A percentile compares a stretch with the other conserved stretches of the same genome.
phyloP scores from a whole-genome alignment of 1,140 invertebrate genomes.

The Fopius arisanus region DNA sequence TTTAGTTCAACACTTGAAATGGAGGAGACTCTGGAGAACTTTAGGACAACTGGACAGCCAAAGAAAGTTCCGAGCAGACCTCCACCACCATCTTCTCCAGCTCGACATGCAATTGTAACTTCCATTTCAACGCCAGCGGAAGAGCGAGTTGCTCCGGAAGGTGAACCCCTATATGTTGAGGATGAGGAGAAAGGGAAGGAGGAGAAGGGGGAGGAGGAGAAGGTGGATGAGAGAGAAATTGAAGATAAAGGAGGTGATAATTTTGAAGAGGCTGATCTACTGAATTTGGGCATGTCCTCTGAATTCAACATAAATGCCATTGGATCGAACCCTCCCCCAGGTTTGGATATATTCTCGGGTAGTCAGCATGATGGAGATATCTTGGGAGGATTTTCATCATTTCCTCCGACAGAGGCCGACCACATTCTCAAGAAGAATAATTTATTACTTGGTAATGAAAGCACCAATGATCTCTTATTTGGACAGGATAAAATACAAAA shows the following conservation, averaged over 20 bases:
- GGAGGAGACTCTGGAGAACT: conserved; percentile 83
- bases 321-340: conserved; percentile 31
- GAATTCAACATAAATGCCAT: conserved; percentile 32
- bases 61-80: background rate
- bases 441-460: conserved; percentile 33
- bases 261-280: conserved; percentile 56
- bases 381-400: conserved; percentile 67
- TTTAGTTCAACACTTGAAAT: conserved; percentile 85
- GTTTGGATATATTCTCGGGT: conserved; percentile 55
- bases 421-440: conserved; percentile 37
- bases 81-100: background rate
- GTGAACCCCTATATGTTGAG: too few relatives aligned
- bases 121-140: too few relatives aligned
- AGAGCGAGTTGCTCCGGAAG: too few relatives aligned
- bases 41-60: conserved; percentile 59
- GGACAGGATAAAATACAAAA: conserved; percentile 28
- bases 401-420: conserved; percentile 40
- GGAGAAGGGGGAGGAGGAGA: conserved; percentile 42
- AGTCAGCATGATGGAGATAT: conserved; percentile 66
- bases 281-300: conserved; percentile 56
- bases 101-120: too few relatives aligned
- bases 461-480: conserved; percentile 46
- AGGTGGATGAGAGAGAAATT: conserved; percentile 36
- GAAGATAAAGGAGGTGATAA: too few relatives aligned
- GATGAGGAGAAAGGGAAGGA: too few relatives aligned